Conservation (phyloP, 1,140 invertebrate species). For the Macrobrachium rosenbergii region DNA sequence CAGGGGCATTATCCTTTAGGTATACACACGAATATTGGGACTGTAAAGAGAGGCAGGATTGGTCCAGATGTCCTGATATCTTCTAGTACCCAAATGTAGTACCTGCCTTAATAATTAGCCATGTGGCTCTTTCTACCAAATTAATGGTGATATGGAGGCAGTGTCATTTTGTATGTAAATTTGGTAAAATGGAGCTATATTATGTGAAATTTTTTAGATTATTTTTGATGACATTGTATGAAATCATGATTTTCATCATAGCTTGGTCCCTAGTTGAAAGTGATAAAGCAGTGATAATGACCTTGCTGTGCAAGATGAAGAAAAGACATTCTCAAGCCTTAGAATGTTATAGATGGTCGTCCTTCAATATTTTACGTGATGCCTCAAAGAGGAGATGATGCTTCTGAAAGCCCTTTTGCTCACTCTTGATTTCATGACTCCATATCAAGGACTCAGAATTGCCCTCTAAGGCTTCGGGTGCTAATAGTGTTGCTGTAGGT, state of each 20-base stretch:
- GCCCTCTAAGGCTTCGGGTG: constrained; percentile 49
- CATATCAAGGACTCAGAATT: constrained; percentile 38
- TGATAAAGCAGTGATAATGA: background rate
- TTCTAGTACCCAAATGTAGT: constrained; percentile 75
- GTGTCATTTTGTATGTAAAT: constrained; percentile 26
- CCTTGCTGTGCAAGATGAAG: constrained; percentile 1
- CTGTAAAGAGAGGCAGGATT: constrained; percentile 89
- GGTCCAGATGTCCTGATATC: constrained; percentile 93
- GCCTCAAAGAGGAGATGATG: too few relatives aligned
- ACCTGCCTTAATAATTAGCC: constrained; percentile 24
- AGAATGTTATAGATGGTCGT: too few relatives aligned
- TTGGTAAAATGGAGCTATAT: constrained; percentile 9
- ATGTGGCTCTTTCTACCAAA: constrained; percentile 7
- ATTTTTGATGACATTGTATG: background rate
- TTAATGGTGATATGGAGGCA: constrained; percentile 25
- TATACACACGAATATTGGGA: constrained; percentile 95
- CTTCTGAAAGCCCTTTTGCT: background rate
- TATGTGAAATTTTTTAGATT: constrained; percentile 4
- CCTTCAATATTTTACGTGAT: too few relatives aligned
- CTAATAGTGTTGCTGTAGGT: constrained; percentile 33
- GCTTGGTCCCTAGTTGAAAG: background rate
- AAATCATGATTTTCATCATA: constrained; percentile 29
- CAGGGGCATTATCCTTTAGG: constrained; percentile 86
- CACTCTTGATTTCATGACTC: constrained; percentile 34
- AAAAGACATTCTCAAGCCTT: too few relatives aligned